Evolutionary conservation across 2,797 vertebrate species (phyloP).

Genomic region (Heliangelus exortis): DNA sequence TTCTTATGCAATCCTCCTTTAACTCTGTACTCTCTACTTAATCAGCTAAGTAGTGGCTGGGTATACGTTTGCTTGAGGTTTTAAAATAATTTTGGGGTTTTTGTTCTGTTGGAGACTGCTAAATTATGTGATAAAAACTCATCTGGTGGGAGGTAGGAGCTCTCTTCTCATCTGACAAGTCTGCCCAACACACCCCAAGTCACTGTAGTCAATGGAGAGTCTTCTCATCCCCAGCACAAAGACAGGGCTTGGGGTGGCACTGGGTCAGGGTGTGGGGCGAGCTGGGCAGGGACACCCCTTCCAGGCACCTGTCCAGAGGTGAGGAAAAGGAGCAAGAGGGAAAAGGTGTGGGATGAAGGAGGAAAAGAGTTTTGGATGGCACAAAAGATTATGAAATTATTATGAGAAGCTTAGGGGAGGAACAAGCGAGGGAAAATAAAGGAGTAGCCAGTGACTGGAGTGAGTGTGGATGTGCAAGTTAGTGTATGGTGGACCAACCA

Average conservation of each 20-base stretch:
- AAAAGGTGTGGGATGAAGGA: neutral
- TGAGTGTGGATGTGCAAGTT: neutral
- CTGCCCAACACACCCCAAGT: fast-evolving
- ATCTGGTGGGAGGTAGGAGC: neutral
- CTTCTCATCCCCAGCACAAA: neutral
- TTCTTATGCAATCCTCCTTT: neutral
- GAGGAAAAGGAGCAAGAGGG: neutral
- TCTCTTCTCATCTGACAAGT: neutral
- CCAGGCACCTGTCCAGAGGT: neutral
- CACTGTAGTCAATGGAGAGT: neutral
- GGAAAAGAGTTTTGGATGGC: fast-evolving
- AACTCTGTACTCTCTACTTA: neutral
- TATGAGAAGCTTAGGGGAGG: neutral
- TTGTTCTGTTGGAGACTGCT: neutral
- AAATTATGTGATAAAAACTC: neutral
- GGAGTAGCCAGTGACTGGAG: neutral
- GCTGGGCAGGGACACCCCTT: neutral
- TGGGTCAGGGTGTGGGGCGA: neutral
- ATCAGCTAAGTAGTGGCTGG: neutral
- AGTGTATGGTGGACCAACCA: neutral
- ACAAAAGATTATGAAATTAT: neutral
- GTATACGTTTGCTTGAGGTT: neutral
- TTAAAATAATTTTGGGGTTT: neutral
- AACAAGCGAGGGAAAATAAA: neutral
- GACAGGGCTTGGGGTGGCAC: neutral